These are phyloP conservation scores for Tachysurus vachellii DNA, from an alignment of 2,113 vertebrate species.

Conservation along the genomic window DNA sequence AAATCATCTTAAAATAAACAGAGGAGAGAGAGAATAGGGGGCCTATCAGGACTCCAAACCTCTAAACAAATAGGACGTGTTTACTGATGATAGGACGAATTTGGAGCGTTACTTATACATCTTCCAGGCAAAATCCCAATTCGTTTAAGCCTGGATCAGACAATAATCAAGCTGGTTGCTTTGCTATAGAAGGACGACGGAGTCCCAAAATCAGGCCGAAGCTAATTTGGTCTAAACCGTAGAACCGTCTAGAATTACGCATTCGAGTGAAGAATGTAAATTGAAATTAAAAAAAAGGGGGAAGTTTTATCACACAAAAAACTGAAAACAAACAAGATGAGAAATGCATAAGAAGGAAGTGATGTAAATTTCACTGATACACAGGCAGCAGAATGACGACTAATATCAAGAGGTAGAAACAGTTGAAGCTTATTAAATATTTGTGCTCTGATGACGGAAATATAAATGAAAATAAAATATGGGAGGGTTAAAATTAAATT, in stretches of 20 bases:
- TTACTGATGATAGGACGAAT: neutral
- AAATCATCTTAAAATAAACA: conserved; percentile 73
- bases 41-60: conserved; percentile 78
- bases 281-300: conserved; percentile 80
- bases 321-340: conserved; percentile 77
- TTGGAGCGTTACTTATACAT: neutral
- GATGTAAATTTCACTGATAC: conserved; percentile 81
- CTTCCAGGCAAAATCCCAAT: neutral
- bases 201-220: conserved; percentile 80
- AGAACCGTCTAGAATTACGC: conserved; percentile 89
- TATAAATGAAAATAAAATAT: conserved; percentile 70
- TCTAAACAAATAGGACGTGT: neutral
- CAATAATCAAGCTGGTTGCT: neutral
- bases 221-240: conserved; percentile 75
- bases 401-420: conserved; percentile 86
- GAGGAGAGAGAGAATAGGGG: conserved; percentile 76
- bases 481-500: conserved; percentile 41
- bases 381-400: conserved; percentile 99
- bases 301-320: conserved; percentile 71
- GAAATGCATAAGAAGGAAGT: conserved; percentile 63
- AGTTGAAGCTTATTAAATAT: conserved; percentile 91
- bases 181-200: conserved; percentile 36
- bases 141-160: no score
- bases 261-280: conserved; percentile 87
- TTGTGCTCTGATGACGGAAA: conserved; percentile 98